A percentile compares a stretch with the other conserved stretches of the same genome.
phyloP scores from a whole-genome alignment of 2,113 vertebrate species.

The Mus spicilegus region DNA sequence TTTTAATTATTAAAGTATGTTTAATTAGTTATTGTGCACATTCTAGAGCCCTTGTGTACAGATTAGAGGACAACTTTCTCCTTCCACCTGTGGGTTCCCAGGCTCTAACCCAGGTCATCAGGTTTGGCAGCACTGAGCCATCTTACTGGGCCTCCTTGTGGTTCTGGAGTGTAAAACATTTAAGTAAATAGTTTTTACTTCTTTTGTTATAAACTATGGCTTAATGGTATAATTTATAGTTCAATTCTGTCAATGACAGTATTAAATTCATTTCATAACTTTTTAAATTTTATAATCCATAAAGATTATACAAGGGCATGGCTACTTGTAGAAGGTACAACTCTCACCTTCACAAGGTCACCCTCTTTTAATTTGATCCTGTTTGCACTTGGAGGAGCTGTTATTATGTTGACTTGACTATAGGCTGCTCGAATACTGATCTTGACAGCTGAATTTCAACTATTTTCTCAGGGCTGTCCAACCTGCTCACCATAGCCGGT shows the following conservation, averaged over 20 bases:
- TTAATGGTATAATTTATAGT: neutral
- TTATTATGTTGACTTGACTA: neutral
- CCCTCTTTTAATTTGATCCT: neutral
- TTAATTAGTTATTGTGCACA: neutral
- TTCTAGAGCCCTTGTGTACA: neutral
- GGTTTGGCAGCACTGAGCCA: neutral
- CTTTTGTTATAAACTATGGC: neutral
- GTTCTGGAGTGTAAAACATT: constrained; percentile 20
- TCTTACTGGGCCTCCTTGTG: neutral
- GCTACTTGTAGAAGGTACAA: neutral
- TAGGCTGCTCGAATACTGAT: neutral
- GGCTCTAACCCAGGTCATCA: neutral
- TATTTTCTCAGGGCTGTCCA: constrained; percentile 83
- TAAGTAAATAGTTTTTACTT: neutral
- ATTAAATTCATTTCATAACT: neutral
- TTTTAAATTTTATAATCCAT: constrained; percentile 1
- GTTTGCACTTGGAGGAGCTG: neutral
- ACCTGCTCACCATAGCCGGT: constrained; percentile 88
- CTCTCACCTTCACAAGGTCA: neutral
- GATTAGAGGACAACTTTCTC: neutral
- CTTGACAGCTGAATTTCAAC: neutral
- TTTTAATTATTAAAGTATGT: neutral
- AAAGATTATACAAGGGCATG: neutral
- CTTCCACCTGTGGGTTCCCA: too few species aligned
- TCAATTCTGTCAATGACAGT: neutral